Evolutionary conservation across 2,888 invertebrate genomes (phyloP).

Genomic region (Andricus quercusramuli): DNA sequence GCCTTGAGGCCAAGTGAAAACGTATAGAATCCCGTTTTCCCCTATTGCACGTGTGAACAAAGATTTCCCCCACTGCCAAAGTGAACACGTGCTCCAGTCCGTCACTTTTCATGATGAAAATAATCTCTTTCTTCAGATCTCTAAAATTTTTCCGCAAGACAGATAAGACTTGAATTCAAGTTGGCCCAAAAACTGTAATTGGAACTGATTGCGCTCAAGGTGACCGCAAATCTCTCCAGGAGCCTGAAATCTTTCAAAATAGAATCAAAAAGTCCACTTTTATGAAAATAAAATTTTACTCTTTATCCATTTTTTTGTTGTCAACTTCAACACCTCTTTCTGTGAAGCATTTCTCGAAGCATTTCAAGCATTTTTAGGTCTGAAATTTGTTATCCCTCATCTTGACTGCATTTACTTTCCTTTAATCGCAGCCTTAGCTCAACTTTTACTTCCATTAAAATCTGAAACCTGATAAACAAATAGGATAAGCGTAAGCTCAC

Average conservation of each 20-base stretch:
- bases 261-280: too few species aligned
- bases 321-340: too few species aligned
- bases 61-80: not conserved
- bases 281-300: too few species aligned
- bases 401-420: not conserved
- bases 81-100: conserved; percentile 13
- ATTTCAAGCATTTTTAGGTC: not conserved
- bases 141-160: not conserved
- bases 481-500: not conserved
- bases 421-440: not conserved
- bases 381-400: not conserved
- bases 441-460: conserved; percentile 4
- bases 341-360: not conserved
- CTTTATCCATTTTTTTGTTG: too few species aligned
- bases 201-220: not conserved
- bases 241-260: too few species aligned
- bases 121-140: not conserved
- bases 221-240: too few species aligned
- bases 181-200: not conserved
- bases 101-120: not conserved
- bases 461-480: not conserved
- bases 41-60: conserved; percentile 16
- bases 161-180: not conserved
- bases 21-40: conserved; percentile 13
- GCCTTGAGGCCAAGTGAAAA: conserved; percentile 32